Conservation (phyloP, 30 jellyfish, hydroid and myxozoan genomes). For the Hydra vulgaris region DNA sequence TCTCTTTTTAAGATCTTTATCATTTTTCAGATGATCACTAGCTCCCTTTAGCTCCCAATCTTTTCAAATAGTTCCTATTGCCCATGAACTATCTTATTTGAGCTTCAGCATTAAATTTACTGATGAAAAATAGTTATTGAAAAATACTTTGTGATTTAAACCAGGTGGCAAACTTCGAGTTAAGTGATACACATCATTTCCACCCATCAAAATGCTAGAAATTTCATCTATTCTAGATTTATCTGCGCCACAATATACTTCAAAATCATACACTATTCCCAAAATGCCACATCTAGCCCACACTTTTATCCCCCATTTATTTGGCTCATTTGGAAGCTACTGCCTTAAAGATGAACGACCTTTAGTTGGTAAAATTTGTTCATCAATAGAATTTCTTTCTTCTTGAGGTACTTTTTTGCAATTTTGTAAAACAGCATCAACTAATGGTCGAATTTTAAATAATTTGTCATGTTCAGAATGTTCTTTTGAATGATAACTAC, state of each 20-base stretch:
- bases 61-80: not conserved
- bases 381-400: too few species aligned
- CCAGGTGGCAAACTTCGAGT: not conserved
- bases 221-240: not conserved
- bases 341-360: not conserved
- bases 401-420: too few species aligned
- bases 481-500: not conserved
- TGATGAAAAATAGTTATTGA: conserved; percentile 4
- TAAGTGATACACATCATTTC: not conserved
- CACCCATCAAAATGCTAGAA: not conserved
- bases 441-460: too few species aligned
- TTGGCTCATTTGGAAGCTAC: not conserved
- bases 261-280: not conserved
- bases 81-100: not conserved
- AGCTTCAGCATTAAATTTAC: not conserved
- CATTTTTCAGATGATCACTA: not conserved
- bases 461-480: too few species aligned
- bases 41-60: not conserved
- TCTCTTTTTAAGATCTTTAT: not conserved
- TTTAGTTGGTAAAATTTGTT: too few species aligned
- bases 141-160: conserved; percentile 14
- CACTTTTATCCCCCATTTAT: not conserved
- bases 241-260: not conserved
- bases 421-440: too few species aligned
- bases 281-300: not conserved